A percentile compares a stretch with the other conserved stretches of the same genome.
These are phyloP conservation scores for Poeciliopsis prolifica DNA, from an alignment of 2,113 vertebrate species.

Conservation along the genomic window DNA sequence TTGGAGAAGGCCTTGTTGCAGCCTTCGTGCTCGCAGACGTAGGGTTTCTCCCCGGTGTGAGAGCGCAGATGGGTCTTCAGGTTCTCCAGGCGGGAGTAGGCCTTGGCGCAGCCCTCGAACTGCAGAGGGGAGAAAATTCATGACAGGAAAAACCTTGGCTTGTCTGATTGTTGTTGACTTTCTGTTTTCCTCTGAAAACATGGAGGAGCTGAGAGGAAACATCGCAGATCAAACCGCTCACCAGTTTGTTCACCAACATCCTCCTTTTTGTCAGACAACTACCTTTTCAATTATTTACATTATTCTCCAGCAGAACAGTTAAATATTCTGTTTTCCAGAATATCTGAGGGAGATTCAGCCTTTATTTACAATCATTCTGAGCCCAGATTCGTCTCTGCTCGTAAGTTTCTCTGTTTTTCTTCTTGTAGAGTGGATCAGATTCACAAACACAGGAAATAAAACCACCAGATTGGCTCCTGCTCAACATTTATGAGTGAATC, in stretches of 20 bases:
- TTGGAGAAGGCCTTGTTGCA: constrained; percentile 99
- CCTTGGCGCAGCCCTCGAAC: constrained; percentile 98
- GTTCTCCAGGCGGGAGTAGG: constrained; percentile 98
- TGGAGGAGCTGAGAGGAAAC: neutral
- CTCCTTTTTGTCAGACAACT: neutral
- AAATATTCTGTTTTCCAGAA: neutral
- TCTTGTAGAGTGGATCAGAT: no score
- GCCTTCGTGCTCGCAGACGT: constrained; percentile 96
- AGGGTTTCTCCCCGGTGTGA: constrained; percentile 98
- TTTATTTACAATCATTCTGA: neutral
- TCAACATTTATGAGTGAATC: no score
- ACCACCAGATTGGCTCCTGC: no score
- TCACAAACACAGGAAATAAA: no score
- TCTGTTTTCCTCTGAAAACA: neutral
- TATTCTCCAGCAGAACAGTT: neutral
- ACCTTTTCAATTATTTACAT: neutral
- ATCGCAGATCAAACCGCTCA: neutral
- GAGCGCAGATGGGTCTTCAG: constrained; percentile 98
- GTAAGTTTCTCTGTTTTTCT: neutral
- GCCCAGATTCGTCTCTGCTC: neutral
- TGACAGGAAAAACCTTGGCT: neutral
- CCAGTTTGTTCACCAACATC: neutral
- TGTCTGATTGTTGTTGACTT: neutral
- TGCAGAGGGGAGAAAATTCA: constrained; percentile 61
- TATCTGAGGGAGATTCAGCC: no score